Percentiles rank a stretch among this genome's conserved stretches.
These are phyloP conservation scores for Cheumatopsyche charites DNA, from an alignment of 1,140 invertebrate species.

Conservation along the genomic window DNA sequence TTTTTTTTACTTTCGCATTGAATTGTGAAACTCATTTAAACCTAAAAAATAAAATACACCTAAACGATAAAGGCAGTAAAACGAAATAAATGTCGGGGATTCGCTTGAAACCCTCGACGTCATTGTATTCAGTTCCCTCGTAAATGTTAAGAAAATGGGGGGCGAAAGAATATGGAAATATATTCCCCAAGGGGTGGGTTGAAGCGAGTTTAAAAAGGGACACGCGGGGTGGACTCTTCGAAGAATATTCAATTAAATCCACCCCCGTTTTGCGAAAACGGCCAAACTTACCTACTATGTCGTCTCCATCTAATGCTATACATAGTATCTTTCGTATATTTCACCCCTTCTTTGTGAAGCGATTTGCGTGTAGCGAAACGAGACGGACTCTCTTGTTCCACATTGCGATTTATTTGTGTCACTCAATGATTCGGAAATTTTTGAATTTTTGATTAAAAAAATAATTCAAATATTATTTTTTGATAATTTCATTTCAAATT, in stretches of 20 bases:
- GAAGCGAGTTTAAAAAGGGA: slow-evolving; percentile 38
- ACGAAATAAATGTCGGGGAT: background rate
- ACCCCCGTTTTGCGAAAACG: slow-evolving; percentile 46
- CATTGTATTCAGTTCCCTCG: background rate
- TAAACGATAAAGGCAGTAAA: no score
- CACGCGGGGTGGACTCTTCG: slow-evolving; percentile 32
- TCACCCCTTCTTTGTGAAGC: slow-evolving; percentile 7
- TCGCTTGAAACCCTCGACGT: no score
- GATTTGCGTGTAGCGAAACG: background rate
- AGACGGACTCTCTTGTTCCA: slow-evolving; percentile 23
- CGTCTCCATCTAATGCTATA: background rate
- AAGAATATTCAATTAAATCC: slow-evolving; percentile 47
- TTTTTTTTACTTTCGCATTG: no score
- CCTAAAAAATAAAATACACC: no score
- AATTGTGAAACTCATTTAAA: no score
- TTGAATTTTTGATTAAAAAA: background rate
- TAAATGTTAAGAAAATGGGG: slow-evolving; percentile 32
- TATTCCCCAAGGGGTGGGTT: slow-evolving; percentile 8
- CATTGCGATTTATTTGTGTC: slow-evolving; percentile 31
- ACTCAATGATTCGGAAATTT: slow-evolving; percentile 10
- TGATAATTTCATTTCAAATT: no score
- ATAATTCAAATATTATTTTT: background rate
- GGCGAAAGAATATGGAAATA: slow-evolving; percentile 9
- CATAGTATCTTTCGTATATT: slow-evolving; percentile 1
- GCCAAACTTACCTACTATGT: slow-evolving; percentile 30